Conservation (phyloP, 2,888 invertebrate genomes). For the Disparrhopalites patrizii region DNA sequence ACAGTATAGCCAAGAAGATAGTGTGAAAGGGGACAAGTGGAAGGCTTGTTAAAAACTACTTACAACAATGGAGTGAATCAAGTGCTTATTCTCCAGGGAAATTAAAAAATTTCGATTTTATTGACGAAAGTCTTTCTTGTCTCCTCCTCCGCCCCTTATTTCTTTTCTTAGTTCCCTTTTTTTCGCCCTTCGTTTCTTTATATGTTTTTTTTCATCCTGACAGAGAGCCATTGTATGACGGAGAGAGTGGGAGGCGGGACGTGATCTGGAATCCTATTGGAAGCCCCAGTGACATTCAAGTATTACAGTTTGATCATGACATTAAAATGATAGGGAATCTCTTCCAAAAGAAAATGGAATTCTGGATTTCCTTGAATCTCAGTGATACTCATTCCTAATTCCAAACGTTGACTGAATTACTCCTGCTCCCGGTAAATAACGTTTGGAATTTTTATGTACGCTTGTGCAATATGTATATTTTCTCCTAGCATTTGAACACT, state of each 20-base stretch:
- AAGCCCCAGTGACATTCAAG: background rate
- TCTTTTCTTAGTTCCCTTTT: no score
- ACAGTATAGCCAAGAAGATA: no score
- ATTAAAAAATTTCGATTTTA: no score
- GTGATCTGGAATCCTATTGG: slow-evolving; percentile 11
- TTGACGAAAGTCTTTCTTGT: no score
- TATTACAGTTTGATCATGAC: slow-evolving; percentile 21
- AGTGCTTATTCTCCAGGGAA: no score
- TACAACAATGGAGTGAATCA: no score
- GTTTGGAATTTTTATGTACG: background rate
- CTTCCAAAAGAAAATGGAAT: slow-evolving; percentile 14
- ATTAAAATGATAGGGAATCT: slow-evolving; percentile 23
- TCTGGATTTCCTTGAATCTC: slow-evolving; percentile 27
- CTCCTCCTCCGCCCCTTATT: no score
- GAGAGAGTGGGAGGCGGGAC: background rate
- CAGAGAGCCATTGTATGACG: slow-evolving; percentile 15
- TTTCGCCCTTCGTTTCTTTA: no score
- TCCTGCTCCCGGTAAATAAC: background rate
- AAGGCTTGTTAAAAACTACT: no score
- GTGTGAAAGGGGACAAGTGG: no score
- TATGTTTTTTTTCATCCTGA: background rate
- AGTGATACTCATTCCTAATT: slow-evolving; percentile 10
- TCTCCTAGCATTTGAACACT: no score
- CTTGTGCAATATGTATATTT: background rate
- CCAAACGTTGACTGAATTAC: background rate